These are phyloP conservation scores for Ovis aries DNA, from an alignment of 2,113 vertebrate genomes.

Conservation along the genomic window DNA sequence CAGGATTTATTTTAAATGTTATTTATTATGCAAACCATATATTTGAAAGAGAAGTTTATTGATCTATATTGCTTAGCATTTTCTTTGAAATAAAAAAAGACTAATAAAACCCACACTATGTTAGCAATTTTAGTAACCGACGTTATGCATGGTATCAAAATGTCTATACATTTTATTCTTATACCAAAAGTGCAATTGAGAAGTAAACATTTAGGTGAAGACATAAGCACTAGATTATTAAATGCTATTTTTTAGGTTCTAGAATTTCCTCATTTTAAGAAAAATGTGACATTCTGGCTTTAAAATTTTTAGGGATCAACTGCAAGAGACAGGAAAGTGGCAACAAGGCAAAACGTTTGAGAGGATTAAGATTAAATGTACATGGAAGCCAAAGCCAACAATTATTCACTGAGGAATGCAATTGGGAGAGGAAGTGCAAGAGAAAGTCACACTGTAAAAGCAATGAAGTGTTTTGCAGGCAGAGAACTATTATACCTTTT, in stretches of 20 bases:
- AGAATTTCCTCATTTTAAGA: slow-evolving; percentile 28
- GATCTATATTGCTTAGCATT: background rate
- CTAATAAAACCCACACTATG: background rate
- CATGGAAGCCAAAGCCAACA: background rate
- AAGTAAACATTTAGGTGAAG: slow-evolving; percentile 8
- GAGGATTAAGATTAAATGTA: background rate
- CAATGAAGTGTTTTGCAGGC: background rate
- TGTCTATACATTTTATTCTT: background rate
- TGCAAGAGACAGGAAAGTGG: background rate
- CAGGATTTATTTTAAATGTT: background rate
- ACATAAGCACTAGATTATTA: background rate
- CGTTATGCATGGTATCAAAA: background rate
- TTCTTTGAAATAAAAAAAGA: background rate
- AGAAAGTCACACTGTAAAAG: background rate
- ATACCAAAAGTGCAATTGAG: background rate
- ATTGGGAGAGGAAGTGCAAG: background rate
- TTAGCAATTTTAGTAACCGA: background rate
- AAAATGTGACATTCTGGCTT: background rate
- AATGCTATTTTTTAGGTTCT: background rate
- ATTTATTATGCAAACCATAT: slow-evolving; percentile 28
- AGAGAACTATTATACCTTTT: background rate
- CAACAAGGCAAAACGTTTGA: background rate
- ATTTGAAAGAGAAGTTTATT: background rate
- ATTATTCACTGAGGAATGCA: background rate
- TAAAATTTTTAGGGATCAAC: background rate